phyloP scores from a whole-genome alignment of 2,888 invertebrate genomes.

The Keiferia lycopersicella region DNA sequence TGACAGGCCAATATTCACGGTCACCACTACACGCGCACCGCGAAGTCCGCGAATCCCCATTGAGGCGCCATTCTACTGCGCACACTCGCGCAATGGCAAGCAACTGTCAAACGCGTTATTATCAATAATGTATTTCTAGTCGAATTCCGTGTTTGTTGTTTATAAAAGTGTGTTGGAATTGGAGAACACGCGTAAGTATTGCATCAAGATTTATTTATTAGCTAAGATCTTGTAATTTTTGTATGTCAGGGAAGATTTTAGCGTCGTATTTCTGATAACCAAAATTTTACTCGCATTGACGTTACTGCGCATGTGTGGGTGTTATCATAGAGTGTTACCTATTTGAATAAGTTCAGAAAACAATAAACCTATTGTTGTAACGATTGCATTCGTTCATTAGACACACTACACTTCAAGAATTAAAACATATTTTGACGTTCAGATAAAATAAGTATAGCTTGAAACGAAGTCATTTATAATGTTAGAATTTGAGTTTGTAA shows the following conservation, averaged over 20 bases:
- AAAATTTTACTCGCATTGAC: slow-evolving; percentile 10
- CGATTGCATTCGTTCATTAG: not conserved
- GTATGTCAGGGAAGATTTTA: not conserved
- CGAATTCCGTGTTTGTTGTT: slow-evolving; percentile 29
- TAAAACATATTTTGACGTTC: too few species aligned
- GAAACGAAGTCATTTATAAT: too few species aligned
- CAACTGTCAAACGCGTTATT: slow-evolving; percentile 60
- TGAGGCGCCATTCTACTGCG: slow-evolving; percentile 29
- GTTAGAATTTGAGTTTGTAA: too few species aligned
- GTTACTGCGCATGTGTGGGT: slow-evolving; percentile 24
- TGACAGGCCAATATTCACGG: slow-evolving; percentile 59
- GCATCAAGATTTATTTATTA: slow-evolving; percentile 16
- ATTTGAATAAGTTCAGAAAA: not conserved
- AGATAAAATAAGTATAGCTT: too few species aligned
- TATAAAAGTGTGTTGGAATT: slow-evolving; percentile 36
- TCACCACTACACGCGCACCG: slow-evolving; percentile 51
- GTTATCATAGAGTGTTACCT: slow-evolving; percentile 28
- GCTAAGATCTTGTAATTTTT: not conserved
- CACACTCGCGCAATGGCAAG: slow-evolving; percentile 51
- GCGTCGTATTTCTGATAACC: slow-evolving; percentile 4
- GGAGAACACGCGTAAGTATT: slow-evolving; percentile 56
- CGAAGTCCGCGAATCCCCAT: not conserved
- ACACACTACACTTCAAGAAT: too few species aligned
- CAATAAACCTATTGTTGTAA: not conserved
- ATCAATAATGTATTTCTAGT: slow-evolving; percentile 55